Percentiles rank a stretch among this genome's conserved stretches.
phyloP scores from a whole-genome alignment of 1,140 invertebrate species.

The Drosophila teissieri region DNA sequence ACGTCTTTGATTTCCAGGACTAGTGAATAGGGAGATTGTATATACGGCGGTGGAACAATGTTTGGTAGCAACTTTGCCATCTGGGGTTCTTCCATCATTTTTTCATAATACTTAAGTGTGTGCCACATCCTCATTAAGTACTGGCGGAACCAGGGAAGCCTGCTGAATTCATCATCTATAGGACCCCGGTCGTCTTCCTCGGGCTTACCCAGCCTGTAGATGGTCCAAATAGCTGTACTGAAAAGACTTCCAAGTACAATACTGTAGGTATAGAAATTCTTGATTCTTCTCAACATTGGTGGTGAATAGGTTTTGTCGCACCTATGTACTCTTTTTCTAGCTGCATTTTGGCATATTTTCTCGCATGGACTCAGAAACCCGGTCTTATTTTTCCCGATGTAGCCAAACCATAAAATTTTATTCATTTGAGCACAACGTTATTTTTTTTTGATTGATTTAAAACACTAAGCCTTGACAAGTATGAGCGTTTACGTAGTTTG shows the following conservation, averaged over 20 bases:
- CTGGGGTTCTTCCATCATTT: constrained; percentile 96
- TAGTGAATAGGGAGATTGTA: constrained; percentile 98
- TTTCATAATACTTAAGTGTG: constrained; percentile 91
- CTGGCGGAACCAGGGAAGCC: constrained; percentile 89
- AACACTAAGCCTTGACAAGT: background rate
- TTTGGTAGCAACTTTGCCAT: constrained; percentile 97
- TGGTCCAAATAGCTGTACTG: constrained; percentile 85
- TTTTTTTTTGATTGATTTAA: constrained; percentile 1
- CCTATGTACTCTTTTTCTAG: background rate
- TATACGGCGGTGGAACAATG: constrained; percentile 94
- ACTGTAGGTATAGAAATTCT: constrained; percentile 27
- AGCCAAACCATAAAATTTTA: background rate
- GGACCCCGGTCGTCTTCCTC: constrained; percentile 89
- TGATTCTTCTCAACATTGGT: constrained; percentile 2
- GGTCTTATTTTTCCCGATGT: background rate
- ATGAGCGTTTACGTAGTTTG: background rate
- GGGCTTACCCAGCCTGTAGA: constrained; percentile 90
- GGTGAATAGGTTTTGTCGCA: background rate
- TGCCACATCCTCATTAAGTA: constrained; percentile 90
- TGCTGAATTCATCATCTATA: constrained; percentile 92
- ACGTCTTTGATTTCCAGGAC: constrained; percentile 98
- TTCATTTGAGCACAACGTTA: background rate
- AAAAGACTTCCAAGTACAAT: constrained; percentile 85
- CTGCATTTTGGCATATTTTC: background rate
- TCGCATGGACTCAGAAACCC: background rate